A percentile compares a stretch with the other conserved stretches of the same genome.
phyloP scores from a whole-genome alignment of 35 echinoderm and acorn worm genomes.

The Amphiura filiformis region DNA sequence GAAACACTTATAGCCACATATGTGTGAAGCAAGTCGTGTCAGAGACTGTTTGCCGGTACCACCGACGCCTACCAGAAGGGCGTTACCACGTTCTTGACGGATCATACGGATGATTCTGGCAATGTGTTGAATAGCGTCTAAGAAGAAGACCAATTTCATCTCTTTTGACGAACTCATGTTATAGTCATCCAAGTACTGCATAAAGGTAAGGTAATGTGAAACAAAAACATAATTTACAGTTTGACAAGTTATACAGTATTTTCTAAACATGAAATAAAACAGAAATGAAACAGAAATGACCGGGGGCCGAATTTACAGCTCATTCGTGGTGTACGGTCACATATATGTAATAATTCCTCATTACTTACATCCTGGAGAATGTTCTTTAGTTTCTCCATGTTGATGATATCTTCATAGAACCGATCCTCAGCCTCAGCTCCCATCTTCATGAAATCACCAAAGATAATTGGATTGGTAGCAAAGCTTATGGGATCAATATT shows the following conservation, averaged over 20 bases:
- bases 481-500: slow-evolving; percentile 75
- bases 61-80: slow-evolving; percentile 90
- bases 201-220: too few relatives aligned
- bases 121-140: slow-evolving; percentile 92
- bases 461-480: slow-evolving; percentile 90
- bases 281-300: too few relatives aligned
- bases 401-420: slow-evolving; percentile 86
- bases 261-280: too few relatives aligned
- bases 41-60: slow-evolving; percentile 93
- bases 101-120: slow-evolving; percentile 96
- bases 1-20: slow-evolving; percentile 96
- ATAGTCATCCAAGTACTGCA: slow-evolving; percentile 95
- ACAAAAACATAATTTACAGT: too few relatives aligned
- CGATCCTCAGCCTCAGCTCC: slow-evolving; percentile 76
- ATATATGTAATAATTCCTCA: too few relatives aligned
- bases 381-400: slow-evolving; percentile 78
- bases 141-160: slow-evolving; percentile 98
- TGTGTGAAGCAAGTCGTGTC: slow-evolving; percentile 87
- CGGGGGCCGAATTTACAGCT: too few relatives aligned
- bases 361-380: too few relatives aligned
- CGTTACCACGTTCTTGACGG: slow-evolving; percentile 94
- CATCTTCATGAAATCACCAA: slow-evolving; percentile 99
- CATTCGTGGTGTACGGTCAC: too few relatives aligned
- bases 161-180: slow-evolving; percentile 97
- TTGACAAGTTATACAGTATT: too few relatives aligned